Conservation (phyloP, 1,140 invertebrate genomes). For the Hermetia illucens region DNA sequence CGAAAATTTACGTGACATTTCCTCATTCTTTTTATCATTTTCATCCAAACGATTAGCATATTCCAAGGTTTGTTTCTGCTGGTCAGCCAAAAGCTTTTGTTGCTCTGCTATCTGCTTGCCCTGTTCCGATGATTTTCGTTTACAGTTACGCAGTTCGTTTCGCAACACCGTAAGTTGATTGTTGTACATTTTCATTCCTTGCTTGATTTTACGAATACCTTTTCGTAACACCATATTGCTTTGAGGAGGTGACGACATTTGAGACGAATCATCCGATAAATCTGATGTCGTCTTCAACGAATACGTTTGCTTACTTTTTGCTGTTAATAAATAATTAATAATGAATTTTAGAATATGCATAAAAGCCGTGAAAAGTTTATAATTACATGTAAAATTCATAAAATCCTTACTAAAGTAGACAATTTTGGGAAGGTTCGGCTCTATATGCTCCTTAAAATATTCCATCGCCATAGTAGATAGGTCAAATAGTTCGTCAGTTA, state of each 20-base stretch:
- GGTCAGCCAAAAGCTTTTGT: conserved; percentile 58
- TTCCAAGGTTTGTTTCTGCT: conserved; percentile 61
- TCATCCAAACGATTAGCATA: conserved; percentile 70
- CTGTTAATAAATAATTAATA: conserved; percentile 2
- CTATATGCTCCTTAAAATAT: conserved; percentile 81
- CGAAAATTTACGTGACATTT: conserved; percentile 74
- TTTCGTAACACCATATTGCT: conserved; percentile 73
- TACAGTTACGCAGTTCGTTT: conserved; percentile 60
- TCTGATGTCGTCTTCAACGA: conserved; percentile 19
- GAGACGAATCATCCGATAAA: conserved; percentile 36
- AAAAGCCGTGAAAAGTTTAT: background rate
- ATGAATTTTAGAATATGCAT: background rate
- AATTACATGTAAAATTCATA: conserved; percentile 47
- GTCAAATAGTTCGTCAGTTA: conserved; percentile 84
- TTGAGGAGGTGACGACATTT: conserved; percentile 48
- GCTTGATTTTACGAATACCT: conserved; percentile 71
- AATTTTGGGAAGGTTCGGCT: conserved; percentile 72
- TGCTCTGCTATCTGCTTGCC: conserved; percentile 72
- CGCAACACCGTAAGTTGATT: conserved; percentile 59
- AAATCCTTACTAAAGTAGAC: conserved; percentile 75
- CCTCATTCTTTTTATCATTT: conserved; percentile 80
- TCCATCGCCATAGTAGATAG: conserved; percentile 87
- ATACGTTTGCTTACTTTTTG: background rate
- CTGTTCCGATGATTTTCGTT: conserved; percentile 63
- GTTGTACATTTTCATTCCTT: conserved; percentile 77